phyloP scores from a whole-genome alignment of 2,797 vertebrate genomes.

The Schizopygopsis pylzovi region DNA sequence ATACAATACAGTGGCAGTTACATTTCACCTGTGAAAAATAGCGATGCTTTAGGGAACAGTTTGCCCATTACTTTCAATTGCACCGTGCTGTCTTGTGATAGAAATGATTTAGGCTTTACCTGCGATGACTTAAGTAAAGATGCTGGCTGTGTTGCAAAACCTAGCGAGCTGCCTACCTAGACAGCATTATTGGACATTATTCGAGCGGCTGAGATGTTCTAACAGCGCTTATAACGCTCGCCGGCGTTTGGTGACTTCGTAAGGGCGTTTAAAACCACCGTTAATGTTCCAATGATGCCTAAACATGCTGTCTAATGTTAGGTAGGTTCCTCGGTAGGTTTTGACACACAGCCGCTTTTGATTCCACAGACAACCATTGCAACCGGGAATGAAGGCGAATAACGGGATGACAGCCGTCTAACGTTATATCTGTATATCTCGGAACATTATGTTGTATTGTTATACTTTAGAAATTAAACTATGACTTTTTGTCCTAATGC shows the following conservation, averaged over 20 bases:
- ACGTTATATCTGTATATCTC: not conserved
- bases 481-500: not conserved
- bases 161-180: slow-evolving; percentile 3
- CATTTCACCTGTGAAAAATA: not conserved
- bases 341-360: slow-evolving; percentile 16
- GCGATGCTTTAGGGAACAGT: not conserved
- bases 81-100: slow-evolving; percentile 48
- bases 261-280: not conserved
- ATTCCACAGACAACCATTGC: not conserved
- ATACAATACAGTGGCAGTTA: slow-evolving; percentile 38
- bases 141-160: slow-evolving; percentile 47
- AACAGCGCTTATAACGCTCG: not conserved
- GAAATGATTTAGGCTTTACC: slow-evolving; percentile 59
- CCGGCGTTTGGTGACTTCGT: not conserved
- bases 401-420: slow-evolving; percentile 1
- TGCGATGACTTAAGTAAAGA: slow-evolving; percentile 68
- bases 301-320: not conserved
- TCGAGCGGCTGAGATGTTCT: not conserved
- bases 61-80: not conserved
- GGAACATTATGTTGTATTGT: not conserved
- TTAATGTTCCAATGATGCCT: not conserved
- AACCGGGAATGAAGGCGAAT: slow-evolving; percentile 13
- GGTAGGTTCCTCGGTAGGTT: not conserved
- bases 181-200: not conserved
- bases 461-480: not conserved